Conservation (phyloP, 2,113 vertebrate species). For the Regulus satrapa region DNA sequence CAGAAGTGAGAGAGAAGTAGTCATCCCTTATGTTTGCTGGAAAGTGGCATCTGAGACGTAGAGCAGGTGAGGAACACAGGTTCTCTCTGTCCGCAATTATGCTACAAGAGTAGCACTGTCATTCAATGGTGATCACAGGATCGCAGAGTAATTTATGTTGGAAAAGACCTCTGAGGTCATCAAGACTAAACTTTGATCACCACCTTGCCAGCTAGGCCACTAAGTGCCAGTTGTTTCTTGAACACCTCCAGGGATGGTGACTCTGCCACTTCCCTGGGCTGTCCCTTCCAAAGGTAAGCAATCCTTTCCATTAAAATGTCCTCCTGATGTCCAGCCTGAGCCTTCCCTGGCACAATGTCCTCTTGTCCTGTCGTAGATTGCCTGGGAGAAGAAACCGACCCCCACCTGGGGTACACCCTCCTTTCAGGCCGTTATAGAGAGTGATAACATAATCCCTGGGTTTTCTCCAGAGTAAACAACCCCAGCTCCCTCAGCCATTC, state of each 20-base stretch:
- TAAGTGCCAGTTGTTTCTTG: not conserved
- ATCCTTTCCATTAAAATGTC: not conserved
- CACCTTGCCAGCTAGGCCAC: not conserved
- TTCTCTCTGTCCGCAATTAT: not conserved
- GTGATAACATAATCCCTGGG: not conserved
- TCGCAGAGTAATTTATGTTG: not conserved
- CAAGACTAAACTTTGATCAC: not conserved
- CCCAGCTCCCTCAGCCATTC: not conserved
- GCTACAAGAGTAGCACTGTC: not conserved
- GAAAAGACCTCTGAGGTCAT: not conserved
- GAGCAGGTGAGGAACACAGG: not conserved
- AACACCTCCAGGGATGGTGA: not conserved
- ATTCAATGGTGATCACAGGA: not conserved
- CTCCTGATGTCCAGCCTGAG: not conserved
- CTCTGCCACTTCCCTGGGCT: not conserved
- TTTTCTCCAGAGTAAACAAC: not conserved
- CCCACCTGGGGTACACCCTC: not conserved
- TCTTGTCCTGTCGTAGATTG: not conserved
- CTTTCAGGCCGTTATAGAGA: not conserved
- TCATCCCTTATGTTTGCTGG: not conserved
- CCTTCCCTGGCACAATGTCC: not conserved
- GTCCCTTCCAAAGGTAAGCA: not conserved
- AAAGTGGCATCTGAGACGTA: accelerated
- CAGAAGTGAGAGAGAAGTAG: not conserved
- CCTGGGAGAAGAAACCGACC: not conserved